Conservation (phyloP, 1,140 invertebrate species). For the Odontomachus brunneus region DNA sequence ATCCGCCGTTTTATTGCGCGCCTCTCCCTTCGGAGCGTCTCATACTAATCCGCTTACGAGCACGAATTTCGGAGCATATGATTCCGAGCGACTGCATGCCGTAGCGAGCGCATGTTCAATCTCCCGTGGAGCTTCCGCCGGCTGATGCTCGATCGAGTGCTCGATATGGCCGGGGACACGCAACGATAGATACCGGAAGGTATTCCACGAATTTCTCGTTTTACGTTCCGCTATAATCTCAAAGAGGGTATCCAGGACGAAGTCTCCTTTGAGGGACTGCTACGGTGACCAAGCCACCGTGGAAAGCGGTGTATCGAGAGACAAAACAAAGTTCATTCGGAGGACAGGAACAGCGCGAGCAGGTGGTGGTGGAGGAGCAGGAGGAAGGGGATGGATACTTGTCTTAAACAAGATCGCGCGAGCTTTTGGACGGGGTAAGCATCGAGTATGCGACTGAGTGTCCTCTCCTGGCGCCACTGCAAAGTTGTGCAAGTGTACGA, state of each 20-base stretch:
- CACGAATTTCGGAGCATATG: constrained; percentile 55
- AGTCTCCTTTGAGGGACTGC: constrained; percentile 6
- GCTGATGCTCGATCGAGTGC: constrained; percentile 46
- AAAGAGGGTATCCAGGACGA: constrained; percentile 29
- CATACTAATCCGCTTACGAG: constrained; percentile 51
- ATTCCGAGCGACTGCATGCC: constrained; percentile 49
- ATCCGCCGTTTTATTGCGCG: constrained; percentile 43
- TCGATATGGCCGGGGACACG: constrained; percentile 35
- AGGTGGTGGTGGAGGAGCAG: too few species aligned
- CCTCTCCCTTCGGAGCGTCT: constrained; percentile 27
- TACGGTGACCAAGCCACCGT: constrained; percentile 15
- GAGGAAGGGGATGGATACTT: constrained; percentile 2
- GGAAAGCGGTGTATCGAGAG: constrained; percentile 39
- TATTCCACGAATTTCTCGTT: constrained; percentile 52
- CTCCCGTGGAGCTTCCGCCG: constrained; percentile 20
- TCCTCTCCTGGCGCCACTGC: constrained; percentile 17
- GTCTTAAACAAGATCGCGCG: constrained; percentile 39
- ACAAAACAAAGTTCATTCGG: constrained; percentile 56
- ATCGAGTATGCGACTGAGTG: background rate
- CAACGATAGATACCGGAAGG: constrained; percentile 48
- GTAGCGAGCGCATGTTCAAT: constrained; percentile 50
- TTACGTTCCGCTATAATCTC: constrained; percentile 51
- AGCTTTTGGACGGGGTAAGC: background rate
- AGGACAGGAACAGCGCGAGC: background rate
- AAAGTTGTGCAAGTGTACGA: constrained; percentile 15